These are phyloP conservation scores for Melanotaenia boesemani DNA, from an alignment of 2,797 vertebrate genomes.

Conservation along the genomic window DNA sequence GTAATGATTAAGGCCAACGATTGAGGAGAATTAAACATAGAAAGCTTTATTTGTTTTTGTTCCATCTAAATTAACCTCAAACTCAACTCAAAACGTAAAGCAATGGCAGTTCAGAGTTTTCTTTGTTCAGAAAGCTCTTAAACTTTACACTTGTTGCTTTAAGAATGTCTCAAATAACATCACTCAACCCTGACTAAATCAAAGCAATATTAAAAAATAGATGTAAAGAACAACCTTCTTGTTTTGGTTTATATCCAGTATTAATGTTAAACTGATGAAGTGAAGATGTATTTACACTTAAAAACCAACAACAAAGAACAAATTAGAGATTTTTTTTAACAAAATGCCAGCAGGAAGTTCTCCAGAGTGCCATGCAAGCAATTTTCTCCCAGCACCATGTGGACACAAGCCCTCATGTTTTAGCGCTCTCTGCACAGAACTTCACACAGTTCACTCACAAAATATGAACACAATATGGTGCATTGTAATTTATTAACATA, in stretches of 20 bases:
- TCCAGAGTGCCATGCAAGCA: not conserved
- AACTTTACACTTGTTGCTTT: not conserved
- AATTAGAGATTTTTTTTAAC: not conserved
- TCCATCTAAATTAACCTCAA: no score
- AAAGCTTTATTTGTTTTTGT: no score
- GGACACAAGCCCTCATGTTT: not conserved
- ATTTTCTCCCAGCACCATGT: not conserved
- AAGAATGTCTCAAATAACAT: not conserved
- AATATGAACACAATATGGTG: not conserved
- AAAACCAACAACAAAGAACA: not conserved
- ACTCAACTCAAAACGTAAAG: no score
- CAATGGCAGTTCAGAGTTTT: no score
- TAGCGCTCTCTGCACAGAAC: not conserved
- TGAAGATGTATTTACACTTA: not conserved
- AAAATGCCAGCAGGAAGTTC: not conserved
- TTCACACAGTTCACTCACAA: not conserved
- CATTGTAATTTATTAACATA: not conserved
- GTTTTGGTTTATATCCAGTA: not conserved
- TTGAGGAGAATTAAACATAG: no score
- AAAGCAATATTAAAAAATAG: not conserved
- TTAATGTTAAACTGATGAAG: not conserved
- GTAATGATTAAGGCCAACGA: no score
- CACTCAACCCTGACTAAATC: not conserved
- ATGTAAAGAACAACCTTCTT: not conserved
- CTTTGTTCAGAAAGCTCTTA: not conserved